Conservation (phyloP, 2,113 vertebrate genomes). For the Rynchops niger region DNA sequence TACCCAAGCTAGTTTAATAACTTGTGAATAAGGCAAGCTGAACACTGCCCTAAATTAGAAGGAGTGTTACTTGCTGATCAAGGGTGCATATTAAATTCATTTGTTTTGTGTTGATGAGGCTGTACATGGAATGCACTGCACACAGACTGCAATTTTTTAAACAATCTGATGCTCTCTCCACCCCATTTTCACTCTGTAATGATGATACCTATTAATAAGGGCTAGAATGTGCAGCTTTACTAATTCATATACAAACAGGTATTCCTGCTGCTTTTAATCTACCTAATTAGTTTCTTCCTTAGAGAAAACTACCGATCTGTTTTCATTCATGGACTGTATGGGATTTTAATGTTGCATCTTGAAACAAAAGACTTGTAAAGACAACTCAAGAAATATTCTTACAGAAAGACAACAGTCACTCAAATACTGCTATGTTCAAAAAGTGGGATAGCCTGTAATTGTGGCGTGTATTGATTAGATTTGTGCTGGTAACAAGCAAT, state of each 20-base stretch:
- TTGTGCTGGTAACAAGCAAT: neutral
- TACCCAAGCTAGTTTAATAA: neutral
- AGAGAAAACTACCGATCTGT: neutral
- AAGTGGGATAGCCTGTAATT: neutral
- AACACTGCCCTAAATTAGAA: neutral
- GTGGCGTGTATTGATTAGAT: neutral
- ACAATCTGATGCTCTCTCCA: neutral
- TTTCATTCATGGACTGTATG: neutral
- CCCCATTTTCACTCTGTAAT: neutral
- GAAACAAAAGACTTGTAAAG: neutral
- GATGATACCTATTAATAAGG: neutral
- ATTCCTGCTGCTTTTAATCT: neutral
- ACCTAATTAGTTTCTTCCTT: neutral
- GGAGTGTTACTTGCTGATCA: neutral
- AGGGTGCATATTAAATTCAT: too few species aligned
- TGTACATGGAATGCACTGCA: neutral
- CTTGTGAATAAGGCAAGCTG: neutral
- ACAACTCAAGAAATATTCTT: neutral
- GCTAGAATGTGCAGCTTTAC: neutral
- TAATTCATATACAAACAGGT: neutral
- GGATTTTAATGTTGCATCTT: neutral
- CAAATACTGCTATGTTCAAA: neutral
- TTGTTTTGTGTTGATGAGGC: neutral
- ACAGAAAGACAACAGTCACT: neutral
- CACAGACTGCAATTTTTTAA: neutral